A percentile compares a stretch with the other conserved stretches of the same genome.
These are phyloP conservation scores for Microctenopoma stevenorrisi DNA, from an alignment of 2,797 vertebrate genomes.

Conservation along the genomic window DNA sequence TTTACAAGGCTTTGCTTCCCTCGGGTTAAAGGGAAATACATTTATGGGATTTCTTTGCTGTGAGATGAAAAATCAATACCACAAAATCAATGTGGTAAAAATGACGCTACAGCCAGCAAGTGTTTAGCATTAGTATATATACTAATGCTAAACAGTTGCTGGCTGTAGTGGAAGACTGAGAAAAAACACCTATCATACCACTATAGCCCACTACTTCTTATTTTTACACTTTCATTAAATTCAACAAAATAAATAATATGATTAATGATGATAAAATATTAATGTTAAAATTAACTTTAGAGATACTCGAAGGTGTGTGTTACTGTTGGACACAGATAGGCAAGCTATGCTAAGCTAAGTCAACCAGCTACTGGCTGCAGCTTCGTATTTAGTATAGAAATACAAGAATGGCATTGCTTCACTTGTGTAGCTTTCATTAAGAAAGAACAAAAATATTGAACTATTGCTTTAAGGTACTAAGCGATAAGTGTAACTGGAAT, in stretches of 20 bases:
- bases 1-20: background rate
- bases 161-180: background rate
- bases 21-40: background rate
- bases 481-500: background rate
- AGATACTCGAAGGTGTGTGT: background rate
- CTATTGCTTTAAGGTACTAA: conserved; percentile 1
- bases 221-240: too few relatives aligned
- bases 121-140: background rate
- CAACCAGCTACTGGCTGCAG: conserved; percentile 3
- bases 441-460: background rate
- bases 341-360: too few relatives aligned
- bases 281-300: background rate
- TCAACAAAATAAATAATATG: too few relatives aligned
- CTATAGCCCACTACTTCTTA: too few relatives aligned
- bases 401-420: background rate
- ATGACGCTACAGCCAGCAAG: background rate
- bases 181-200: too few relatives aligned
- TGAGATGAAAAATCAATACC: background rate
- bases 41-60: background rate
- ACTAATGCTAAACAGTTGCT: too few relatives aligned
- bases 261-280: too few relatives aligned
- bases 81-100: background rate
- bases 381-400: background rate
- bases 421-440: background rate
- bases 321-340: too few relatives aligned